Evolutionary conservation across 1,140 invertebrate species (phyloP), one percentile per base, ranked within the genome.

Genomic region (Dufourea novaeangliae): DNA sequence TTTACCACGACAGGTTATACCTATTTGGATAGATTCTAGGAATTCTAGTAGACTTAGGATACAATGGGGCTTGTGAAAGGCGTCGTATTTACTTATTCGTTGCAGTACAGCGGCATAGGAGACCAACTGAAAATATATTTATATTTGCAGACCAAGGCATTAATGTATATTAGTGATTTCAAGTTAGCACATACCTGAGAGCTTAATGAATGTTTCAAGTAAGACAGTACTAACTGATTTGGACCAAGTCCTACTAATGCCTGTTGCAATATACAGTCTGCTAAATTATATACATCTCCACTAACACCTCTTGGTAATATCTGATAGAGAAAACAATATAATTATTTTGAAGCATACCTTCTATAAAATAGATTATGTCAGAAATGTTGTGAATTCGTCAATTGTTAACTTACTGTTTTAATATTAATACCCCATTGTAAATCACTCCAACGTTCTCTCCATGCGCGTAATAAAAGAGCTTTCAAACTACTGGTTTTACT

Each of bases 371-470:
- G 5, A 14, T 25, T 29, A 37, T n/a, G 4, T n/a, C 44, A 4
- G 5, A 6, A 46, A 46, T 7, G 5, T n/a, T n/a, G 17, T 14
- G 12, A 14, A n/a, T 5, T 20, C 4, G 5, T 20, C 7, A n/a
- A n/a, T n/a, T n/a, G n/a, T 6, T 37, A 5, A 1, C 89, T 92
- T 88, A 95, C 96, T 29, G 96, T 96, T 94, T 98, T 98, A 39
- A 98, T 97, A 89, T 98, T 97, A 76, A 98, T 98, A 37, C 97
- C 97, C 97, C 97, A 99, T 91, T 98, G 96, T 34, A 98, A 94
- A 93, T 98, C 97, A 14, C 96, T 96, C 98, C 98, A 99, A 68
- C 98, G 93, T 93, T 98, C 97, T 86, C 97, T 93, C 98, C 98
- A 99, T 54, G 98, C 98, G 91, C 95, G 94, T 37, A 98, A 92